Base-by-base conservation (phyloP, 2,888 invertebrate species). In the Amphipyra tragopoginis region DNA sequence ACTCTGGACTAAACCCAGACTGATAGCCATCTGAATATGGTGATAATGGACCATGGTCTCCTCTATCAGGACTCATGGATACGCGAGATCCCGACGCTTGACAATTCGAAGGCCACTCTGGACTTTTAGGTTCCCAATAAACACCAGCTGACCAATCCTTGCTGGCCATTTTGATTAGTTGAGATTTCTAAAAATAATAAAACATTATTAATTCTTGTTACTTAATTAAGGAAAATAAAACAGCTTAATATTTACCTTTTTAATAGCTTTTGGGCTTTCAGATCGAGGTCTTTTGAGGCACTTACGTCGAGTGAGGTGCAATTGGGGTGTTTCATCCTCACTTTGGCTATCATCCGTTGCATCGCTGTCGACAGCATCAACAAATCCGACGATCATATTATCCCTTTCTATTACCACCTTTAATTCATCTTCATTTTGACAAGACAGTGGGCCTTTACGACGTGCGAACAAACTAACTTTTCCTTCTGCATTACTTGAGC, bases 331-430 rank as follows among this genome's bases (percentile, higher is more conserved):
- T 10, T 90, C 90, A n/a, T 88, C 88, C 44, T 91, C 91, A 58
- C 89, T 90, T 55, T 83, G 84, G 59, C 90, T 91, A n/a, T 91
- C 90, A 11, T 94, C 93, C 3, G 89, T 86, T 0, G 84, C 88
- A 38, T 93, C 93, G 57, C 92, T 93, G 34, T 92, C 92, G 4
- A 90, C 81, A 4, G 91, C 89, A 65, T 94, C 94, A 40, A 90
- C 84, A 71, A 94, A 94, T 4, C 93, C 93, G 29, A 94, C 91
- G 21, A 93, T 89, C 93, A 94, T 94, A 74, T 94, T 94, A 72
- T 94, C 94, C 64, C 93, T 90, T 83, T 94, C 93, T 75, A 95
- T 94, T 3, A 93, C 89, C 15, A 94, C 90, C 72, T 91, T 93
- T 48, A 92, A 76, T 60, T 92, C 92, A 75, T 93, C 93, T 58